Conservation (phyloP, 53 echinoderm and acorn worm species). For the Mesocentrotus franciscanus region DNA sequence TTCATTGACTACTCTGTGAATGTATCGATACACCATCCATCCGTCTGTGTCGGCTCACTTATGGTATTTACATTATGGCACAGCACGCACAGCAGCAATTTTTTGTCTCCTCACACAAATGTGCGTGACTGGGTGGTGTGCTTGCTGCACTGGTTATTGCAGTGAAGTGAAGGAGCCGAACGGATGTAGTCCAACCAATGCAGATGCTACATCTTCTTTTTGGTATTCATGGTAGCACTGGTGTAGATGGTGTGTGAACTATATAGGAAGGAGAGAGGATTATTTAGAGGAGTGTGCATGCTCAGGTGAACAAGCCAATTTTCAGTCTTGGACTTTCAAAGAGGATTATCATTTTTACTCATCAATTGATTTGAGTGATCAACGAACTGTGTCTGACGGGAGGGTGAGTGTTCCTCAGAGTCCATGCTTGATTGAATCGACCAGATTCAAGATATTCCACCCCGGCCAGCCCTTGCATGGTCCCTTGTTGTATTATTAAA, state of each 20-base stretch:
- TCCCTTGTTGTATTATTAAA: not conserved
- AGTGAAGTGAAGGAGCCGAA: slow-evolving; percentile 9
- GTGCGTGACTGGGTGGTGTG: slow-evolving; percentile 43
- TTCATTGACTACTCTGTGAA: slow-evolving; percentile 44
- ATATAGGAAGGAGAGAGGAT: slow-evolving; percentile 24
- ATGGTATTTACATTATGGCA: slow-evolving; percentile 54
- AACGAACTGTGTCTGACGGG: not conserved
- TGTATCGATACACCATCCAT: slow-evolving; percentile 44
- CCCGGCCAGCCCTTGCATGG: not conserved
- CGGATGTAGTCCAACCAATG: slow-evolving; percentile 51
- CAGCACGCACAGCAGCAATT: slow-evolving; percentile 12
- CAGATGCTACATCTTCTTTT: slow-evolving; percentile 8
- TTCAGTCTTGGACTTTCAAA: slow-evolving; percentile 12
- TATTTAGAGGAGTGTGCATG: slow-evolving; percentile 15
- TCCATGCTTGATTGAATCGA: not conserved
- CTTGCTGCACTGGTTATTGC: slow-evolving; percentile 25
- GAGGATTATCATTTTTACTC: slow-evolving; percentile 46
- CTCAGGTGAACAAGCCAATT: not conserved
- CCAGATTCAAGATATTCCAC: not conserved
- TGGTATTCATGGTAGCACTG: not conserved
- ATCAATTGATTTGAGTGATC: slow-evolving; percentile 14
- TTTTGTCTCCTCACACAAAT: slow-evolving; percentile 30
- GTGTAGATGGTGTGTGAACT: slow-evolving; percentile 15
- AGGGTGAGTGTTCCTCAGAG: not conserved
- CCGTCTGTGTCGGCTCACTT: slow-evolving; percentile 19